Evolutionary conservation across 2,888 invertebrate genomes (phyloP).

Genomic region (Stramonita haemastoma): DNA sequence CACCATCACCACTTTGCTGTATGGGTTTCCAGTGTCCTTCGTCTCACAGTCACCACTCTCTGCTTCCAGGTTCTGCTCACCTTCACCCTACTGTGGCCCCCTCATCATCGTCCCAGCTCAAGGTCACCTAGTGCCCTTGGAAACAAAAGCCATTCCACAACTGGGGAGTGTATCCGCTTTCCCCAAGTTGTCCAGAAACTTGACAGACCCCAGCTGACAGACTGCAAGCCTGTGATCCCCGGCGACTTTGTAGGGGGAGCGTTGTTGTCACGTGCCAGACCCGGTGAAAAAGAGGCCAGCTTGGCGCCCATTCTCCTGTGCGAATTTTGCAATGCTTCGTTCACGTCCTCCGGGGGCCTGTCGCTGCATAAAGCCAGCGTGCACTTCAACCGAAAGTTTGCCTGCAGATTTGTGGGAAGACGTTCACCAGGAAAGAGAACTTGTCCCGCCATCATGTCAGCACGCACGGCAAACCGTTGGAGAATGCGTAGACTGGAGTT

Average conservation of each 20-base stretch:
- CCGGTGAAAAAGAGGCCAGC: background rate
- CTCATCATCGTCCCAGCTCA: background rate
- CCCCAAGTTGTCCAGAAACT: background rate
- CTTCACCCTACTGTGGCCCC: background rate
- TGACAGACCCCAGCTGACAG: background rate
- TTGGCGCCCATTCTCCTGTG: constrained; percentile 3
- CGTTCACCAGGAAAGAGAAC: constrained; percentile 22
- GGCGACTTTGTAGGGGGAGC: background rate
- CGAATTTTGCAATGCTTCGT: constrained; percentile 18
- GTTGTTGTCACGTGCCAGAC: background rate
- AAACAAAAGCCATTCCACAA: background rate
- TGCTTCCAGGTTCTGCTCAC: constrained; percentile 13
- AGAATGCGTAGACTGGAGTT: background rate
- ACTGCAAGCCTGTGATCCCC: background rate
- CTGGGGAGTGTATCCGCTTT: background rate
- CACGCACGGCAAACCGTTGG: background rate
- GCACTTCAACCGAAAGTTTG: constrained; percentile 28
- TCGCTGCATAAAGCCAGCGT: constrained; percentile 26
- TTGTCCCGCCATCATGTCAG: background rate
- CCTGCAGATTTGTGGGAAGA: constrained; percentile 12
- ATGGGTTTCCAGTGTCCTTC: background rate
- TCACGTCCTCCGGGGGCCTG: constrained; percentile 18
- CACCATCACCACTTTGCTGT: too few relatives aligned
- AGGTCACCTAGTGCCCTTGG: background rate
- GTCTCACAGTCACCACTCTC: background rate